These are phyloP conservation scores for Augochlorella aurata DNA, from an alignment of 2,888 invertebrate genomes.

Conservation along the genomic window DNA sequence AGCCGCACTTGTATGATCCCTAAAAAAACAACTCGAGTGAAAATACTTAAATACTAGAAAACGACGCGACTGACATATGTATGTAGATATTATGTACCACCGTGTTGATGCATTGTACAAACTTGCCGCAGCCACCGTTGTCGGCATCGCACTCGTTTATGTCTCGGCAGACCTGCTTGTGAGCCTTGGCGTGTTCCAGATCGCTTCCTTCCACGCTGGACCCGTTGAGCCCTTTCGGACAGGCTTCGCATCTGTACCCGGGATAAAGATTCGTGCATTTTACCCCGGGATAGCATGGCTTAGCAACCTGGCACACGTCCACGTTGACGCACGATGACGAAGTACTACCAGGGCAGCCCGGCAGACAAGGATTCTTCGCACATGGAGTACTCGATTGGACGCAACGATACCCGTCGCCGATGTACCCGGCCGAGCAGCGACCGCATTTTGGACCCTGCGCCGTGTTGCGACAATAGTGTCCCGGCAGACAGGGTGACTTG, in stretches of 20 bases:
- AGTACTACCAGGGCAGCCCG: background rate
- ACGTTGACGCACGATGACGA: slow-evolving; percentile 84
- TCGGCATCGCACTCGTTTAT: slow-evolving; percentile 92
- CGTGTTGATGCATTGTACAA: slow-evolving; percentile 92
- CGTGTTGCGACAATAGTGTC: slow-evolving; percentile 87
- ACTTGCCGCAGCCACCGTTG: slow-evolving; percentile 89
- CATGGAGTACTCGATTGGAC: background rate
- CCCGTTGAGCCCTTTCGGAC: slow-evolving; percentile 93
- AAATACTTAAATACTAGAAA: too few species aligned
- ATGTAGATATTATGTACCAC: slow-evolving; percentile 64
- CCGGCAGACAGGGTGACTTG: slow-evolving; percentile 82
- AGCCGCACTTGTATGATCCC: slow-evolving; percentile 94
- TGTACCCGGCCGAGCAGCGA: slow-evolving; percentile 87
- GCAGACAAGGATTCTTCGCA: background rate
- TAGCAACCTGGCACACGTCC: slow-evolving; percentile 90
- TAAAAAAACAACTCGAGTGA: slow-evolving; percentile 76
- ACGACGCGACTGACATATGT: slow-evolving; percentile 83
- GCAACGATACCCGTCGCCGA: slow-evolving; percentile 88
- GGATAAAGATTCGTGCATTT: slow-evolving; percentile 90
- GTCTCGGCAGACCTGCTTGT: slow-evolving; percentile 91
- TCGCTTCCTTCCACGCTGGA: slow-evolving; percentile 87
- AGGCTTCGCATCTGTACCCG: slow-evolving; percentile 93
- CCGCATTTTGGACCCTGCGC: slow-evolving; percentile 89
- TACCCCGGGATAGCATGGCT: slow-evolving; percentile 90
- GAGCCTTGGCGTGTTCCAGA: slow-evolving; percentile 86